Evolutionary conservation across 2,113 vertebrate genomes (phyloP).

Genomic region (Perca flavescens): DNA sequence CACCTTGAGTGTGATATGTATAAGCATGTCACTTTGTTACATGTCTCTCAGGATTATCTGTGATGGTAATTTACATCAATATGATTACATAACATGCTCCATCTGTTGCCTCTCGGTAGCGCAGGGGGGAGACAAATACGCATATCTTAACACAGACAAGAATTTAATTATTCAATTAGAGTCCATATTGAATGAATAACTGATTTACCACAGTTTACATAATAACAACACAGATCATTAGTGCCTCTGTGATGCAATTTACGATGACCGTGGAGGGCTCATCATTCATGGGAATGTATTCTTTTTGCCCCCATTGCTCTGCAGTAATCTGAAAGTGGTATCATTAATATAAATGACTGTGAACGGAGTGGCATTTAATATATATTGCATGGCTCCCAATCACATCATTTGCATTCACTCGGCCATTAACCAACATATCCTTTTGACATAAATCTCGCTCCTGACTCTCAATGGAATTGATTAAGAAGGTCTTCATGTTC

Average conservation of each 20-base stretch:
- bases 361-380: slow-evolving; percentile 51
- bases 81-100: slow-evolving; percentile 67
- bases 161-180: slow-evolving; percentile 78
- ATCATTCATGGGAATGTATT: slow-evolving; percentile 65
- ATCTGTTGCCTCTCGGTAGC: slow-evolving; percentile 63
- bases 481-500: slow-evolving; percentile 44
- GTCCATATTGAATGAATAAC: slow-evolving; percentile 68
- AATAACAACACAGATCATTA: slow-evolving; percentile 72
- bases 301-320: slow-evolving; percentile 59
- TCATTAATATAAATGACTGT: slow-evolving; percentile 62
- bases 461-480: slow-evolving; percentile 49
- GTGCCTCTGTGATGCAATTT: slow-evolving; percentile 74
- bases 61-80: slow-evolving; percentile 61
- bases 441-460: slow-evolving; percentile 47
- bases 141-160: slow-evolving; percentile 63
- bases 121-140: slow-evolving; percentile 56
- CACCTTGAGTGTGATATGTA: slow-evolving; percentile 24
- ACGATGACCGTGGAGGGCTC: slow-evolving; percentile 42
- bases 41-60: slow-evolving; percentile 51
- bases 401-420: slow-evolving; percentile 33
- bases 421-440: slow-evolving; percentile 47
- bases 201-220: slow-evolving; percentile 76
- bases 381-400: slow-evolving; percentile 43
- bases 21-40: slow-evolving; percentile 37
- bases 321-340: slow-evolving; percentile 58